phyloP scores from a whole-genome alignment of 2,888 invertebrate species.

The Lycocerus yunnanus region DNA sequence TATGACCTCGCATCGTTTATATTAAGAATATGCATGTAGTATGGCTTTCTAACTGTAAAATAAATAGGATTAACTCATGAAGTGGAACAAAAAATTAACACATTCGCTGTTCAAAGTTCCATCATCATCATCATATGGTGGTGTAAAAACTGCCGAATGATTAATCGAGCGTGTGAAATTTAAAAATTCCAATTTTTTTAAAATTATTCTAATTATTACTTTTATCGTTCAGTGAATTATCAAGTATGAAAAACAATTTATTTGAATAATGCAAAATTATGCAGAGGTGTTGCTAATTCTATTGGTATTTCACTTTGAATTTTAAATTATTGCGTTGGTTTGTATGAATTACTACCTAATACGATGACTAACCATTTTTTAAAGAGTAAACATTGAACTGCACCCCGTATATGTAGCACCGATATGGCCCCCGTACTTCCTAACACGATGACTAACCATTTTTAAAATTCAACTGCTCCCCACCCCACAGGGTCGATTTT shows the following conservation, averaged over 20 bases:
- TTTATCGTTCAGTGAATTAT: not conserved
- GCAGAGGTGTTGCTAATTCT: not conserved
- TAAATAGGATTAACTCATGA: conserved; percentile 2
- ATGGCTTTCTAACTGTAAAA: conserved; percentile 1
- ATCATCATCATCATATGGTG: not conserved
- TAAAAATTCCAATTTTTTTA: not conserved
- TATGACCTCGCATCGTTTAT: conserved; percentile 1
- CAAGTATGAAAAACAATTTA: not conserved
- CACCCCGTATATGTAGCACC: not conserved
- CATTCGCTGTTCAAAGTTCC: not conserved
- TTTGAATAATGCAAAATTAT: not conserved
- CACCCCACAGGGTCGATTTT: too few relatives aligned
- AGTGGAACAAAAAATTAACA: conserved; percentile 1
- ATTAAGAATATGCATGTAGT: not conserved
- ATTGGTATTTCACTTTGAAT: not conserved
- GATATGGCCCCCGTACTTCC: too few relatives aligned
- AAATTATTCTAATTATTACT: not conserved
- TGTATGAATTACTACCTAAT: not conserved
- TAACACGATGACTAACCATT: too few relatives aligned
- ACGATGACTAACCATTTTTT: not conserved
- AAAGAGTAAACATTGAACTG: not conserved
- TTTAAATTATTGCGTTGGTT: not conserved
- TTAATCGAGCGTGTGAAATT: not conserved
- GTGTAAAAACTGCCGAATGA: not conserved
- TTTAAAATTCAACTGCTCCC: too few relatives aligned